These are phyloP conservation scores for Accipiter virgatus DNA, from an alignment of 2,113 vertebrate species.

Conservation along the genomic window DNA sequence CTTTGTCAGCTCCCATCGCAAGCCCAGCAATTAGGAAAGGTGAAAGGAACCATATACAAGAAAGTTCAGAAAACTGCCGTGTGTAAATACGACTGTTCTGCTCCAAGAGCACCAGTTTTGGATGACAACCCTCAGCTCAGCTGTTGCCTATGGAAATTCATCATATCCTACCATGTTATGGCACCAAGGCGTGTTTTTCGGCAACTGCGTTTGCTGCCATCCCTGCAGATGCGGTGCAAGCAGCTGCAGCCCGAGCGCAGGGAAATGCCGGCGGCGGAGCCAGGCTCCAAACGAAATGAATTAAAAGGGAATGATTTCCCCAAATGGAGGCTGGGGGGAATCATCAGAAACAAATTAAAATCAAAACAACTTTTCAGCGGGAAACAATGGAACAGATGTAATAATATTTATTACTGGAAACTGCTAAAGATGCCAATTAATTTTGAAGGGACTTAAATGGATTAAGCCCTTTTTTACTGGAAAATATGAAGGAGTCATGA, in stretches of 20 bases:
- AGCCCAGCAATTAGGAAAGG: not conserved
- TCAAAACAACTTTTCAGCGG: constrained; percentile 34
- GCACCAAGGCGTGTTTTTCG: not conserved
- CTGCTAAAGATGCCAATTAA: constrained; percentile 29
- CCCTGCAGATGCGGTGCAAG: not conserved
- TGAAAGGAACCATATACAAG: not conserved
- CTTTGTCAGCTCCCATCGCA: not conserved
- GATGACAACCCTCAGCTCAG: not conserved
- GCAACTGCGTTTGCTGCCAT: not conserved
- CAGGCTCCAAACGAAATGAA: not conserved
- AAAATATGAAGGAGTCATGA: constrained; percentile 1
- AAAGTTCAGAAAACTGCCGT: not conserved
- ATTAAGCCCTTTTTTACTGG: not conserved
- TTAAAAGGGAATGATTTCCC: not conserved
- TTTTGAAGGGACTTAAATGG: constrained; percentile 18
- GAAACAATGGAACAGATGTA: constrained; percentile 43
- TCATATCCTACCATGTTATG: rapidly evolving
- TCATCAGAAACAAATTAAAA: constrained; percentile 48
- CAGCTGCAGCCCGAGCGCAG: not conserved
- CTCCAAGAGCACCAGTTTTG: not conserved
- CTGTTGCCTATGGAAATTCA: not conserved
- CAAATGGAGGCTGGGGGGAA: not conserved
- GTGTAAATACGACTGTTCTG: not conserved
- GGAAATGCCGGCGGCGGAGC: not conserved
- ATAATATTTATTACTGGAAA: constrained; percentile 42